Evolutionary conservation across 2,113 vertebrate genomes (phyloP), one percentile per base, ranked within the genome.

Genomic region (Mola mola): DNA sequence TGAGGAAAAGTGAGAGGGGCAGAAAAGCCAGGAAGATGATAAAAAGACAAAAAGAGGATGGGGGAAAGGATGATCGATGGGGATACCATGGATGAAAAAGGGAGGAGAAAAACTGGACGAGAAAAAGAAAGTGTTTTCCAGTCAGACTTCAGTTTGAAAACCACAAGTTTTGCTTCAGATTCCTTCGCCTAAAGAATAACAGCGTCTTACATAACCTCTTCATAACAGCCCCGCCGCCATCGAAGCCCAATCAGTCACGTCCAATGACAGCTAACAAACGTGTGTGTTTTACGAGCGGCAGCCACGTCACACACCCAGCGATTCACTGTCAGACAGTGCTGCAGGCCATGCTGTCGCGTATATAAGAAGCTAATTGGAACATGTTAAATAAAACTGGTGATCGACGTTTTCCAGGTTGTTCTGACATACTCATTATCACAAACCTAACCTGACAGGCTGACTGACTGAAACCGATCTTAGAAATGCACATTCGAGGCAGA

Each of bases 81-180:
- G 33, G 33, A 33, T 3, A 3, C 31, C 5, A 11, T 11, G 33
- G 38, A 19, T 5, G 16, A 19, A 10, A 19, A 8, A 19, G 38
- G n/a, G 38, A 11, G 31, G 46, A 60, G 36, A 25, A 69, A 67
- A 82, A 78, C 72, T 66, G 57, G 53, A 44, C 15, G 36, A 37
- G 50, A 51, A 53, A 44, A 75, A 26, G 48, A 38, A 53, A 52
- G 56, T 81, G 65, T 78, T 81, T 85, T 79, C 66, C 72, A 75
- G 67, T 58, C 64, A 25, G 48, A 70, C 81, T 83, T 72, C 66
- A 71, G 58, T 72, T 66, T 70, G 68, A 72, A 60, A 74, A 81
- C 81, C 84, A 13, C 83, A 77, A 49, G 56, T 65, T 71, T 81
- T 2, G 37, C 69, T 58, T 72, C 63, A 36, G 78, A 83, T 80